Conservation (phyloP, 1,140 invertebrate species). For the Sipha flava region DNA sequence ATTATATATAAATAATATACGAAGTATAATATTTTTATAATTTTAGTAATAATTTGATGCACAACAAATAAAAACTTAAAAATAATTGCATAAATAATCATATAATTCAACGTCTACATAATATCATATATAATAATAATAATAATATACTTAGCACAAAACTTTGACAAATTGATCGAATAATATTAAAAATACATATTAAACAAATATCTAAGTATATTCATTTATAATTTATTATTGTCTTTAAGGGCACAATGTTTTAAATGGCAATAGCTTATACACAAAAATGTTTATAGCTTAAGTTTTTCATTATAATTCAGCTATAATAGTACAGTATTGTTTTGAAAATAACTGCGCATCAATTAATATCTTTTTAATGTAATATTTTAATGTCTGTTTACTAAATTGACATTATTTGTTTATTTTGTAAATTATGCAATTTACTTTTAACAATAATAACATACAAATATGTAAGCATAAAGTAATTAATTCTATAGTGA, state of each 20-base stretch:
- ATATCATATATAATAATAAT: constrained; percentile 11
- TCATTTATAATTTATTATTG: constrained; percentile 29
- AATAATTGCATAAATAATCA: constrained; percentile 28
- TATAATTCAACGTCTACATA: constrained; percentile 28
- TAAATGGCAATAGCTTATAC: constrained; percentile 11
- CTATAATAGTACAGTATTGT: neutral
- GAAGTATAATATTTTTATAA: no score
- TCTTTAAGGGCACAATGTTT: constrained; percentile 33
- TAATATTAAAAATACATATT: constrained; percentile 18
- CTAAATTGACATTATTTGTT: constrained; percentile 16
- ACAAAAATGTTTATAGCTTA: neutral
- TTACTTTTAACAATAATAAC: neutral
- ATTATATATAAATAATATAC: no score
- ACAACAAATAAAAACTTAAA: no score
- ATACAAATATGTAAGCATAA: neutral
- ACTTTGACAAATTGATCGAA: constrained; percentile 20
- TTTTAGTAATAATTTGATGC: no score
- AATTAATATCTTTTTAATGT: neutral
- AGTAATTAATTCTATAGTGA: neutral
- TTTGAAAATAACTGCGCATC: neutral
- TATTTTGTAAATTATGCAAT: neutral
- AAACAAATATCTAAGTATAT: constrained; percentile 26
- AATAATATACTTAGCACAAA: constrained; percentile 14
- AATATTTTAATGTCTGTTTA: neutral
- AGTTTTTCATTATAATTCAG: neutral